Evolutionary conservation across 2,888 invertebrate species (phyloP).

Genomic region (Dromius quadrimaculatus): DNA sequence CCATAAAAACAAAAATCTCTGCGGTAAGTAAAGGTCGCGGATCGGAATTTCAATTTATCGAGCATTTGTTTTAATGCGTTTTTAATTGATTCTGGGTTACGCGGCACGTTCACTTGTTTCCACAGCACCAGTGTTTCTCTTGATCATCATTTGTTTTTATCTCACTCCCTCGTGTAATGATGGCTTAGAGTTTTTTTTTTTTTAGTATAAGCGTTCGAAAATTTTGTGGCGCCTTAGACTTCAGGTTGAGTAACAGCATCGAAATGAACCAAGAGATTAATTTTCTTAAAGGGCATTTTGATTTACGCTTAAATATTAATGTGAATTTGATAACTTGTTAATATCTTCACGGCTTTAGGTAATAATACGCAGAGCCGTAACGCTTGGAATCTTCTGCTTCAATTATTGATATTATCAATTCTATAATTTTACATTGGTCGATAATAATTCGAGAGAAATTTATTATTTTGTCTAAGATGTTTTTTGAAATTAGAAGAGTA

Average conservation of each 20-base stretch:
- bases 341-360: constrained; percentile 16
- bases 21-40: constrained; percentile 12
- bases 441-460: too few relatives aligned
- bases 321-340: constrained; percentile 45
- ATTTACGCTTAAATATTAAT: constrained; percentile 33
- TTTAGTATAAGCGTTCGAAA: constrained; percentile 6
- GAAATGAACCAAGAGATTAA: constrained; percentile 17
- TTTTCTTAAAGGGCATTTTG: constrained; percentile 38
- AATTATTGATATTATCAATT: too few relatives aligned
- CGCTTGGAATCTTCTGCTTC: too few relatives aligned
- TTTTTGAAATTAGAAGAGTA: too few relatives aligned
- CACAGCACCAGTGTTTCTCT: background rate
- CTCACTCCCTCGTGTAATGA: constrained; percentile 28
- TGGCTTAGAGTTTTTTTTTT: constrained; percentile 4
- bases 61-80: constrained; percentile 49
- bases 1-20: constrained; percentile 1
- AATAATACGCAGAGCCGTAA: constrained; percentile 6
- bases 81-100: constrained; percentile 43
- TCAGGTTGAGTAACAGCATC: constrained; percentile 3
- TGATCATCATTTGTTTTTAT: constrained; percentile 12
- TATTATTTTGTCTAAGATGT: too few relatives aligned
- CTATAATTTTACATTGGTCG: too few relatives aligned
- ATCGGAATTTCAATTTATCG: constrained; percentile 45
- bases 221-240: constrained; percentile 17
- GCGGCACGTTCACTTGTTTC: constrained; percentile 41